phyloP scores from a whole-genome alignment of 2,113 vertebrate species.

The Eudyptes chrysolophus region DNA sequence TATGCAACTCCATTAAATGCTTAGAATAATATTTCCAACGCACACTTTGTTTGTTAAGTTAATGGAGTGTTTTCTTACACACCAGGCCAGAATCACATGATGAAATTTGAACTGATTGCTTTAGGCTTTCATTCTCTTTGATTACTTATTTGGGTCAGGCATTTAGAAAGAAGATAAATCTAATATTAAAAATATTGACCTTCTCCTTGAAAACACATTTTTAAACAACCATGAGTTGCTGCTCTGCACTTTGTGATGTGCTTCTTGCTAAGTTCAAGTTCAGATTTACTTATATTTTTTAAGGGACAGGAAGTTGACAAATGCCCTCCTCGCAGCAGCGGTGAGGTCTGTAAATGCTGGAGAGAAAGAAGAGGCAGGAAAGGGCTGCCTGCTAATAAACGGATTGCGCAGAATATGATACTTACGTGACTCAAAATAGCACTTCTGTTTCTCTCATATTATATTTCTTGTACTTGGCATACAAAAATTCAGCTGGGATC shows the following conservation, averaged over 20 bases:
- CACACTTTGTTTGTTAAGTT: slow-evolving; percentile 11
- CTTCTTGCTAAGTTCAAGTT: background rate
- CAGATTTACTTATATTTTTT: background rate
- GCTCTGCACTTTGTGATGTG: background rate
- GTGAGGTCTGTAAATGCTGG: background rate
- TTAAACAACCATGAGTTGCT: background rate
- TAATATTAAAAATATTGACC: background rate
- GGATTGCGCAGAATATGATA: slow-evolving; percentile 36
- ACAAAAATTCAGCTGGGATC: background rate
- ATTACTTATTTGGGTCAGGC: background rate
- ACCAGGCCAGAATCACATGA: slow-evolving; percentile 6
- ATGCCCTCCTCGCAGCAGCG: background rate
- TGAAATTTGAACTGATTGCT: background rate
- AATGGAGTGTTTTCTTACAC: slow-evolving; percentile 23
- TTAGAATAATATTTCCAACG: slow-evolving; percentile 29
- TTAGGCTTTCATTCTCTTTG: slow-evolving; percentile 1
- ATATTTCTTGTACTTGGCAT: slow-evolving; percentile 34
- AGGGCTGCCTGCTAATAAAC: slow-evolving; percentile 29
- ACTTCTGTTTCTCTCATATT: slow-evolving; percentile 40
- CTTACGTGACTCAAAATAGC: slow-evolving; percentile 31
- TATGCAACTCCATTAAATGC: background rate
- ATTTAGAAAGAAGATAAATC: slow-evolving; percentile 6
- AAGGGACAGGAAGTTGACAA: background rate
- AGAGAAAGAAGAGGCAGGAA: slow-evolving; percentile 13
- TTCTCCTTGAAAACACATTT: background rate